phyloP scores from a whole-genome alignment of 2,797 vertebrate species.

The Smutsia temminckii region DNA sequence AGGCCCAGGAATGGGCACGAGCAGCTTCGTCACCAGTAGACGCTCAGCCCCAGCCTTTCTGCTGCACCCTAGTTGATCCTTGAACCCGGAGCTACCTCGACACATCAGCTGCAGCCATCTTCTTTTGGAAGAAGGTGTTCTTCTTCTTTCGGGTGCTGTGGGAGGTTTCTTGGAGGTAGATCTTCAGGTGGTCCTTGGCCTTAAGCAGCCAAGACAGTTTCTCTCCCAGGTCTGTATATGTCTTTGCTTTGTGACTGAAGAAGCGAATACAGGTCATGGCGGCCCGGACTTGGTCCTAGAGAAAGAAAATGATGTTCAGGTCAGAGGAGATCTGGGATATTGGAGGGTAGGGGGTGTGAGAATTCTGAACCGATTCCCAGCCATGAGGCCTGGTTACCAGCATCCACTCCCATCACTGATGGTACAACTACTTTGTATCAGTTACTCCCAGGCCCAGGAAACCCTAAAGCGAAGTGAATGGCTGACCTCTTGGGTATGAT shows the following conservation, averaged over 20 bases:
- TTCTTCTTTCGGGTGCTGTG: constrained; percentile 88
- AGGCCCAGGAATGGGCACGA: not conserved
- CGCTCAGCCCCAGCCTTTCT: not conserved
- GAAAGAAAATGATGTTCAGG: not conserved
- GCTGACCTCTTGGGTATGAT: not conserved
- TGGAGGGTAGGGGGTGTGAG: not conserved
- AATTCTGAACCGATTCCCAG: not conserved
- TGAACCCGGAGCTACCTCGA: constrained; percentile 88
- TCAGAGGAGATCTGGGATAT: not conserved
- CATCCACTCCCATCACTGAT: too few relatives aligned
- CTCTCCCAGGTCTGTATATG: constrained; percentile 93
- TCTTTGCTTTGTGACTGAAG: constrained; percentile 93
- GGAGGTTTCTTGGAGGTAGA: constrained; percentile 96
- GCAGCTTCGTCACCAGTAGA: not conserved
- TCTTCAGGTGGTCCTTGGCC: constrained; percentile 96
- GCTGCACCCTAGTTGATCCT: not conserved
- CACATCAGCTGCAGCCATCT: constrained; percentile 94
- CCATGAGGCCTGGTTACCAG: not conserved
- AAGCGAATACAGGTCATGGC: constrained; percentile 99
- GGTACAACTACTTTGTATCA: not conserved
- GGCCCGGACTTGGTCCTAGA: constrained; percentile 95
- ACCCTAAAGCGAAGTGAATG: not conserved
- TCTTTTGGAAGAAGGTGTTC: constrained; percentile 92
- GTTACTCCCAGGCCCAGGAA: not conserved
- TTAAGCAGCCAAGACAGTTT: constrained; percentile 94